Base-by-base conservation (phyloP, 2,113 vertebrate genomes). In the Passer montanus region DNA sequence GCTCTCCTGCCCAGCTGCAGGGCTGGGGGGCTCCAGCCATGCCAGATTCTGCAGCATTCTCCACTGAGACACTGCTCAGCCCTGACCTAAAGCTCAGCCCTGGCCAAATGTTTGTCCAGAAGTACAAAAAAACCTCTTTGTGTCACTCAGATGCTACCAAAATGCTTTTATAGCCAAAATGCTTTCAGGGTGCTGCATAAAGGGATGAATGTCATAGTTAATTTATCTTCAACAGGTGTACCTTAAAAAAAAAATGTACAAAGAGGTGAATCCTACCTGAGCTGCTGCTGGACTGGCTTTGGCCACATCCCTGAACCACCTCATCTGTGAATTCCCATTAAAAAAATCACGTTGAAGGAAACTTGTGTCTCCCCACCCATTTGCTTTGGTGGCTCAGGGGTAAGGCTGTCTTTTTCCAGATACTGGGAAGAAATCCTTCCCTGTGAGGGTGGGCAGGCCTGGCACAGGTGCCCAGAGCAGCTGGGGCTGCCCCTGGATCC, bases 1-100 rank as follows among this genome's bases (percentile, higher is more conserved):
- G 81, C 59, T 56, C 80, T 89, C 53, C 90, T 33, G 80, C 63
- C 50, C 93, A 90, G 86, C 94, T 92, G 94, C 84, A 83, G 72
- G 8, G 50, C 89, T 27, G 72, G 27, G 4, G 30, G 67, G 17
- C 86, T 80, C 16, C 8, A 58, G 80, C 83, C 43, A 58, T 11
- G 43, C 83, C 87, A 56, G n/a, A 16, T 41, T 23, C 62, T 63
- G 81, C 87, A 89, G 84, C 35, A 27, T 70, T 84, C 81, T 91
- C 39, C 66, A 93, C 73, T 87, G 67, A 89, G 81, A 21, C 47
- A 46, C 39, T 69, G 64, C 81, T 94, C 80, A 89, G 64, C n/a
- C 77, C 24, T 39, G 33, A 69, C 35, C 24, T 70, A 43, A 55
- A 66, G 50, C 68, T 84, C 59, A 87, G 74, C 56, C 17, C 3